phyloP scores from a whole-genome alignment of 1,140 invertebrate genomes.

The Ridgeia piscesae region DNA sequence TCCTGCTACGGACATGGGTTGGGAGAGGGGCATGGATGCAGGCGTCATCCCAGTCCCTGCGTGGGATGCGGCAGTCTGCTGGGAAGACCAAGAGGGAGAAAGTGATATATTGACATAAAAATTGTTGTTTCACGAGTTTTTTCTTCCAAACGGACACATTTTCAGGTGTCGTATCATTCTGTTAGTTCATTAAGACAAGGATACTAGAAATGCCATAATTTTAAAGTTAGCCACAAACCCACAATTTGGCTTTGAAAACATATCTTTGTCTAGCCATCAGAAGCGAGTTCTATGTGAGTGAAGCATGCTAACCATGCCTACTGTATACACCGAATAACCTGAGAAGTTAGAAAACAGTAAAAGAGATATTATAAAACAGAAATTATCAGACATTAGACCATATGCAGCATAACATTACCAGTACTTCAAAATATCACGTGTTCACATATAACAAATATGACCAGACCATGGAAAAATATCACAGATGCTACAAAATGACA shows the following conservation, averaged over 20 bases:
- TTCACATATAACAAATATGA: too few species aligned
- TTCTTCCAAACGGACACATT: background rate
- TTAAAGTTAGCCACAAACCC: background rate
- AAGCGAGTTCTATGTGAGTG: background rate
- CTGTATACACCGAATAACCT: background rate
- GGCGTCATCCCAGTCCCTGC: background rate
- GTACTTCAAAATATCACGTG: too few species aligned
- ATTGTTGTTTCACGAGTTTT: background rate
- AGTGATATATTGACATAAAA: background rate
- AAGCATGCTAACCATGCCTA: background rate
- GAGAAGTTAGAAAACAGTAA: background rate
- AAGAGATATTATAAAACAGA: background rate
- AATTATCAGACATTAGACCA: background rate
- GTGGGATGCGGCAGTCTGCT: background rate
- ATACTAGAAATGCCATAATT: background rate
- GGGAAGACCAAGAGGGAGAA: background rate
- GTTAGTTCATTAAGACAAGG: background rate
- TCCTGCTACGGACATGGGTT: background rate
- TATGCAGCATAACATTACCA: background rate
- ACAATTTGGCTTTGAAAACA: background rate
- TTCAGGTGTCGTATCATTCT: background rate
- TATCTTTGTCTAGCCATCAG: background rate
- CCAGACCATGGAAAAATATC: background rate
- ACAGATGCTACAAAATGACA: background rate
- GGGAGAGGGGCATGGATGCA: background rate